Base-by-base conservation (phyloP, 2,888 invertebrate genomes). In the Limnephilus lunatus region DNA sequence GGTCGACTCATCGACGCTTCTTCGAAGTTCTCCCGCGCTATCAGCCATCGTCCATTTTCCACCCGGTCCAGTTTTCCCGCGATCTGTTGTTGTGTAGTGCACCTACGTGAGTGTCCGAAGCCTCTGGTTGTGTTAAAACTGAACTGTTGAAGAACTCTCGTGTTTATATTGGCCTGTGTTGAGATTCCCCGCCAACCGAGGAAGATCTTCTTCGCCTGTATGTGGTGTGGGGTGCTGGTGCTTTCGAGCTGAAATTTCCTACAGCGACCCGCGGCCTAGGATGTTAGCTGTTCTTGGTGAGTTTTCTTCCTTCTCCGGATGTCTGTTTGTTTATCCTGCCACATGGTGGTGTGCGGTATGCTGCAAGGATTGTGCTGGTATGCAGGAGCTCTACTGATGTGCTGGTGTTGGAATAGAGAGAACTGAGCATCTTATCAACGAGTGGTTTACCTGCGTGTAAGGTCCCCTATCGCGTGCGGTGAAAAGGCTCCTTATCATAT, bases 271-370 rank as follows among this genome's bases (percentile, higher is more conserved):
- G 89, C 91, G 92, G 91, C 92, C 83, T 93, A 93, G 93, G 93
- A 93, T 93, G 93, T 92, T 91, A 91, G 88, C 93, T 92, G 92
- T 83, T 80, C 89, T 91, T 90, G 93, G 93, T 93, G 91, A 93
- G 93, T 92, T 53, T 19, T 19, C 32, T 31, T n/a, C 19, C 25
- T 85, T 39, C 68, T n/a, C 53, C 32, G 80, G 19, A 30, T 80
- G 81, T 81, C 30, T 68, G 80, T n/a, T 31, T 53, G 30, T 80
- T 53, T 25, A 19, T 31, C 48, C n/a, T 82, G 89, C 53, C 48
- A n/a, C 48, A n/a, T 83, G 35, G 35, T 83, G 32, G 83, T 35
- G 82, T 82, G 82, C 82, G 48, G 48, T 48, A 12, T 48, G 31
- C 82, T 30, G 31, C 82, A 19, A 7, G 19, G 53, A 68, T 14